Percentiles rank a stretch among this genome's conserved stretches.
Evolutionary conservation across 35 echinoderm and acorn worm species (phyloP).

Genomic region (Amphiura filiformis): DNA sequence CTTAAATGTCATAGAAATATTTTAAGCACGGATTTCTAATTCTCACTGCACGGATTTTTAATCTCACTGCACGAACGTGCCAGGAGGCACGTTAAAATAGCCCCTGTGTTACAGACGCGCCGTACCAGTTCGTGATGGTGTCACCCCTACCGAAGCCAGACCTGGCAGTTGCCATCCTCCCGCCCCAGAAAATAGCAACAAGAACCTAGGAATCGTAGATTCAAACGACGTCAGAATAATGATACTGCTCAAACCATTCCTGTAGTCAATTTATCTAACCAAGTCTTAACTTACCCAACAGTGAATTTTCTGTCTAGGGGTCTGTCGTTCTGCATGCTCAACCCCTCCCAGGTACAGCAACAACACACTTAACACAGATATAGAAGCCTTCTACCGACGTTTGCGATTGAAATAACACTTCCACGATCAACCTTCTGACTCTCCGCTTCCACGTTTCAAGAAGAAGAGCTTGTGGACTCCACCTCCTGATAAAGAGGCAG

Average conservation of each 20-base stretch:
- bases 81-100: too few species aligned
- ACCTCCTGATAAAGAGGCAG: slow-evolving; percentile 6
- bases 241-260: not conserved
- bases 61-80: too few species aligned
- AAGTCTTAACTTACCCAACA: not conserved
- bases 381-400: too few species aligned
- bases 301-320: not conserved
- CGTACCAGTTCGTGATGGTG: not conserved
- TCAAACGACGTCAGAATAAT: not conserved
- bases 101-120: not conserved
- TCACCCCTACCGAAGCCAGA: not conserved
- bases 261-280: not conserved
- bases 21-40: too few species aligned
- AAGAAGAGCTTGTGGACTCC: slow-evolving; percentile 14
- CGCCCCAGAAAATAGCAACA: not conserved
- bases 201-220: not conserved
- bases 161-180: not conserved
- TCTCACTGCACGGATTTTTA: too few species aligned
- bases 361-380: too few species aligned
- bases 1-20: too few species aligned
- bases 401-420: too few species aligned
- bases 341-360: too few species aligned
- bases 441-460: too few species aligned
- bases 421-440: too few species aligned
- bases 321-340: not conserved